Base-by-base conservation (phyloP, 2,888 invertebrate genomes). In the Caenorhabditis sulstoni region DNA sequence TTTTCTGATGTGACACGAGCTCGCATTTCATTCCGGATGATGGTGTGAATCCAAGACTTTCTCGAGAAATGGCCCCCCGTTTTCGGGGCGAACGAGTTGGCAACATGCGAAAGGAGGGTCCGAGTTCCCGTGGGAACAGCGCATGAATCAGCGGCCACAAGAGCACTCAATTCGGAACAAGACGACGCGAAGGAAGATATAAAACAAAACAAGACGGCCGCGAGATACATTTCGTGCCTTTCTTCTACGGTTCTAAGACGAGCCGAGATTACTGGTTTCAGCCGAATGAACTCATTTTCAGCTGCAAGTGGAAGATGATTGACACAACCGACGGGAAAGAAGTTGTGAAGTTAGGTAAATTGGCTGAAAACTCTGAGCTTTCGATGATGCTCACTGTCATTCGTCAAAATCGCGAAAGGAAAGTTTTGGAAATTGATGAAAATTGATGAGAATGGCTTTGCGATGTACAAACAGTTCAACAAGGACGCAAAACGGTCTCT, bases 41-140 rank as follows among this genome's bases (percentile, higher is more conserved):
- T 55, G 37, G 37, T 16, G 37, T 7, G 37, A 12, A 39, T 8
- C 4, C 9, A 12, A 18, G 37, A n/a, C 35, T 16, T 35, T 49
- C 7, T 1, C 8, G 22, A 18, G 49, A 49, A 39, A 22, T 22
- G 41, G 37, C 50, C n/a, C n/a, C n/a, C n/a, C n/a, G n/a, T n/a
- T n/a, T n/a, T n/a, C n/a, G n/a, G n/a, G 52, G 4, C 4, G 29
- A 23, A 53, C 41, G 37, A 52, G 49, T 39, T 55, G 50, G 20
- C 39, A 44, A 44, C 39, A 35, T 5, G 45, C 0, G 37, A 11
- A 50, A 14, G 39, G 16, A 45, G 55, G 47, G 35, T 7, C 29
- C 29, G 37, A 45, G 47, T 67, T 67, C 67, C 67, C 67, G 58
- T 58, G 67, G 67, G 67, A 67, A 67, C 55, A 55, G 55, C 18